phyloP scores from a whole-genome alignment of 2,113 vertebrate species.

The Rhinichthys klamathensis region DNA sequence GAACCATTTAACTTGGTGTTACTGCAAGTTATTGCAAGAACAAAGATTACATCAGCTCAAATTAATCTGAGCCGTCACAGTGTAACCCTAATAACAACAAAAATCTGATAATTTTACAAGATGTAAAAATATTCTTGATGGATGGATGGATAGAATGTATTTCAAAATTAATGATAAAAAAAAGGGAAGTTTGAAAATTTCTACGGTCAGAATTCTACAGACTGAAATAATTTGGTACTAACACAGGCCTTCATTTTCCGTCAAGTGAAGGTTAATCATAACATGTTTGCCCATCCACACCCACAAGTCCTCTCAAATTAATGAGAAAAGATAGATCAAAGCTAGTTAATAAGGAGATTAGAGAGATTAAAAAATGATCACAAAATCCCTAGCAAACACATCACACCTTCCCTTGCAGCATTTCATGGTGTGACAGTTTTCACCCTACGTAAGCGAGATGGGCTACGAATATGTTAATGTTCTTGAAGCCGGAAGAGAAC shows the following conservation, averaged over 20 bases:
- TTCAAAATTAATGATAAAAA: too few species aligned
- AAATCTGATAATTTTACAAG: too few species aligned
- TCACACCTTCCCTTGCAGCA: background rate
- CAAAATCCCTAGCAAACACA: background rate
- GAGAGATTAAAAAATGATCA: slow-evolving; percentile 26
- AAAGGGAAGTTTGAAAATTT: too few species aligned
- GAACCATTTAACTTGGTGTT: too few species aligned
- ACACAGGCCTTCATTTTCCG: background rate
- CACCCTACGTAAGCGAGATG: background rate
- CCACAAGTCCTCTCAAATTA: background rate
- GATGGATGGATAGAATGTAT: too few species aligned
- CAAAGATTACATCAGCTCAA: background rate
- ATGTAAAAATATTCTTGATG: too few species aligned
- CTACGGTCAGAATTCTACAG: background rate
- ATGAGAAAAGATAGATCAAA: slow-evolving; percentile 8
- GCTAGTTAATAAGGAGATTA: slow-evolving; percentile 37
- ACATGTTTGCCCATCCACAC: background rate
- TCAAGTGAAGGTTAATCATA: background rate
- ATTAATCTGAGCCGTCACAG: background rate
- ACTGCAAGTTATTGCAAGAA: too few species aligned
- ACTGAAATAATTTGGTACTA: background rate
- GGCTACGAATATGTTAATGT: background rate
- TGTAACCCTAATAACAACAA: too few species aligned
- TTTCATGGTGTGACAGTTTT: background rate
- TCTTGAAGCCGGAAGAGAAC: background rate